Evolutionary conservation across 2,113 vertebrate genomes (phyloP).

Genomic region (Raphicerus campestris): DNA sequence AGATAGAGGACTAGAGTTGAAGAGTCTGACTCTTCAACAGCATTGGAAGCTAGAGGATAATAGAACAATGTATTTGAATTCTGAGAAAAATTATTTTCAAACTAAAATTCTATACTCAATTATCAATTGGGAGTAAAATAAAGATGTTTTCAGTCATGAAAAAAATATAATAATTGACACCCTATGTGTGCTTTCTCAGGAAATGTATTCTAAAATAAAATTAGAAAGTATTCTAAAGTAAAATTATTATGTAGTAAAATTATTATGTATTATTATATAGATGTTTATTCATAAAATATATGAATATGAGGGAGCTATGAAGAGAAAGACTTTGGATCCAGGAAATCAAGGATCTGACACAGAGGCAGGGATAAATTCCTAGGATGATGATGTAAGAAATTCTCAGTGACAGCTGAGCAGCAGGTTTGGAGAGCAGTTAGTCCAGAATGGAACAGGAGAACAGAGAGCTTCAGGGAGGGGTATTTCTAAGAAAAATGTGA

Average conservation of each 20-base stretch:
- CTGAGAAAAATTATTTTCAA: constrained; percentile 2
- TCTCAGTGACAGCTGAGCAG: not conserved
- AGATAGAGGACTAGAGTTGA: not conserved
- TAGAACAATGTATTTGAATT: constrained; percentile 7
- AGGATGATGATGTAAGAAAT: not conserved
- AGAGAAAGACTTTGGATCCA: not conserved
- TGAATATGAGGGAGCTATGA: not conserved
- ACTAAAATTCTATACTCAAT: not conserved
- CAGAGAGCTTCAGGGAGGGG: not conserved
- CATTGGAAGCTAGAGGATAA: not conserved
- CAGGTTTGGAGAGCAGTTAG: not conserved
- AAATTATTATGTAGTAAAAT: not conserved
- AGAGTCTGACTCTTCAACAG: not conserved
- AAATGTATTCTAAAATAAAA: not conserved
- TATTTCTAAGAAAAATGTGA: not conserved
- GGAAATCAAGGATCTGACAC: not conserved
- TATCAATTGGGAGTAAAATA: not conserved
- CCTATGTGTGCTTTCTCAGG: not conserved
- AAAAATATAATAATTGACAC: not conserved
- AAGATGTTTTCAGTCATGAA: not conserved
- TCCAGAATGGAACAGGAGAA: not conserved
- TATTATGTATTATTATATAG: not conserved
- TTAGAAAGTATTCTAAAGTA: not conserved
- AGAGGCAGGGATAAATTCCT: not conserved
- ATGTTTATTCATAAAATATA: not conserved